Evolutionary conservation across 2,797 vertebrate species (phyloP), one percentile per base, ranked within the genome.

Genomic region (Micrastur ruficollis): DNA sequence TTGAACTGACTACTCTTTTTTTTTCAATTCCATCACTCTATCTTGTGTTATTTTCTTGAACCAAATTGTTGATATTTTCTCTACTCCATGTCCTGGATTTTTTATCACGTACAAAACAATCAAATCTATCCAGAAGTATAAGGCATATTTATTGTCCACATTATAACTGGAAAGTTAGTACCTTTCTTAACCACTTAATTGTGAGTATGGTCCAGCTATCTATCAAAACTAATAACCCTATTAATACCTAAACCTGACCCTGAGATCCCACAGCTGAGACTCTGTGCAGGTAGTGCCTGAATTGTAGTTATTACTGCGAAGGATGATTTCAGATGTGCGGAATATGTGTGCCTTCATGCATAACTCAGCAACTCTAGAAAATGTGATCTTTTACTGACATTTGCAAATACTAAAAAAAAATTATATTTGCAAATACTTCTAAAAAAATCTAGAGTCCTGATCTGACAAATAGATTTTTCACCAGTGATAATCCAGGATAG

Each of bases 21-120:
- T 17, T 6, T 1, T 1, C 9, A 58, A 1, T 59, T 71, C 3
- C 5, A 76, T 67, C 3, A 53, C 9, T 65, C 19, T 52, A 10
- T 59, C 16, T 72, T 3, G 0, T 49, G 4, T 3, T 52, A n/a
- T 67, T 83, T 58, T 17, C 14, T 63, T 71, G 61, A 68, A 47
- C 4, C 3, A 84, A 27, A 3, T 71, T 27, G 63, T 79, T 67
- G 0, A 7, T 67, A 6, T 36, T 84, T 86, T 67, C 7, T 61
- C 23, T 59, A 20, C 8, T 86, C 25, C 32, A 72, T 1, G 67
- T 59, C 26, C 27, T 86, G 23, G 5, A 23, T 16, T 26, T 72
- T 75, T 74, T 26, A 74, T 40, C 5, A 53, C 5, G 31, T 16
- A 10, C 7, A 68, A 95, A 83, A 36, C 34, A 56, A 47, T 40